Conservation (phyloP, 1,140 invertebrate species). For the Achatina immaculata region DNA sequence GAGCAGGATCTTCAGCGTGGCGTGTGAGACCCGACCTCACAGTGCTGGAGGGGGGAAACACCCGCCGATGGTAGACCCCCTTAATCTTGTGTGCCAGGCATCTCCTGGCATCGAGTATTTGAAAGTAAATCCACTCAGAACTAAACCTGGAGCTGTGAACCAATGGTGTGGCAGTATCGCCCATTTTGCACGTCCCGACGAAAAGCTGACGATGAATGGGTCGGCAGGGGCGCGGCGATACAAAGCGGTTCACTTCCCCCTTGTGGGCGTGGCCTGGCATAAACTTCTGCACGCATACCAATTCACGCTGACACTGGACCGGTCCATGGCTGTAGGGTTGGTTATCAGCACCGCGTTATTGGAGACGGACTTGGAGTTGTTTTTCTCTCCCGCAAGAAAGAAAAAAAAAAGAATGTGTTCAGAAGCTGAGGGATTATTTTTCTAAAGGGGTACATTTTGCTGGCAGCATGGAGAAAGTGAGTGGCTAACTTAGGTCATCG, state of each 20-base stretch:
- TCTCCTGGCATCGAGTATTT: slow-evolving; percentile 4
- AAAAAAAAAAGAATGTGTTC: slow-evolving; percentile 19
- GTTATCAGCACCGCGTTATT: slow-evolving; percentile 16
- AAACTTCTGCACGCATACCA: slow-evolving; percentile 1
- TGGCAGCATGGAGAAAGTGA: slow-evolving; percentile 12
- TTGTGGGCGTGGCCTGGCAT: neutral
- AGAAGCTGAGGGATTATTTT: slow-evolving; percentile 20
- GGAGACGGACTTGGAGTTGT: slow-evolving; percentile 1
- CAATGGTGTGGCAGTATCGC: neutral
- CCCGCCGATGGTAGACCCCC: too few species aligned
- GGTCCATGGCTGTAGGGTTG: neutral
- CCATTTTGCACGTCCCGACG: neutral
- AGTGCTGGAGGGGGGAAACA: neutral
- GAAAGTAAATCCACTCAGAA: slow-evolving; percentile 11
- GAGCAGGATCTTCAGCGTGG: neutral
- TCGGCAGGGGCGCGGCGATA: neutral
- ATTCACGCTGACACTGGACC: slow-evolving; percentile 14
- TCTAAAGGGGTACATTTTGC: slow-evolving; percentile 19
- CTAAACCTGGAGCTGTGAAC: neutral
- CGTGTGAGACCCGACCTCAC: neutral
- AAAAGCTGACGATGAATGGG: neutral
- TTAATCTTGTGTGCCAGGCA: neutral
- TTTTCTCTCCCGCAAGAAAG: neutral
- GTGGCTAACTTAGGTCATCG: neutral
- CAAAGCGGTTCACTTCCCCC: slow-evolving; percentile 20